Evolutionary conservation across 2,888 invertebrate species (phyloP), one percentile per base, ranked within the genome.

Genomic region (Sycophila texana): DNA sequence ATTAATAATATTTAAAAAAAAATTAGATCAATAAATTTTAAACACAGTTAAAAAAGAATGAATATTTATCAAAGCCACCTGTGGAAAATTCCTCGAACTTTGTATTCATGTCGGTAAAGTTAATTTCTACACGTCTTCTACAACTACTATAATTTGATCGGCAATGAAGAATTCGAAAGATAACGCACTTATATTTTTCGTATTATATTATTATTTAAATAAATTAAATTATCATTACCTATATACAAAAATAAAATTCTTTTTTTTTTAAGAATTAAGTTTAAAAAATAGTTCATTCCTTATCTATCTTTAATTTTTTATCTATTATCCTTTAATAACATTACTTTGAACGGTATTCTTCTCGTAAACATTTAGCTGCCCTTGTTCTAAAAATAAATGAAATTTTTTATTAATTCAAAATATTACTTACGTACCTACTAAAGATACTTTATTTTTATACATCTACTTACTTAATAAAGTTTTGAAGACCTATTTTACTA

Each of bases 341-440:
- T 65, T 14, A 74, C 53, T 66, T 66, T 20, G 22, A 47, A 49
- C 74, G 74, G 26, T 66, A 57, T 39, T 7, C 47, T 57, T 74
- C 57, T n/a, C 47, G 16, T 49, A 74, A 57, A 74, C 74, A 74
- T 49, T 65, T 66, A 4, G 74, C 55, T 5, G 65, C 74, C 57
- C 49, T 74, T 18, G 66, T 74, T 26, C 74, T 39, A 39, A 39
- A 39, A 39, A 10, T 10, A 39, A 39, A 10, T 39, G 39, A 57
- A 66, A 57, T 53, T 14, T 61, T 26, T 39, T 39, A 39, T 18
- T 18, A 10, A 47, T 57, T 51, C 0, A 14, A 5, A n/a, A 20
- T 30, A n/a, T n/a, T n/a, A n/a, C n/a, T n/a, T n/a, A 18, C n/a
- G 53, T 49, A 22, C 4, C 20, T 47, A 67, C 0, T 14, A n/a